Base-by-base conservation (phyloP, 1,140 invertebrate genomes). In the Drosophila ohnishii region DNA sequence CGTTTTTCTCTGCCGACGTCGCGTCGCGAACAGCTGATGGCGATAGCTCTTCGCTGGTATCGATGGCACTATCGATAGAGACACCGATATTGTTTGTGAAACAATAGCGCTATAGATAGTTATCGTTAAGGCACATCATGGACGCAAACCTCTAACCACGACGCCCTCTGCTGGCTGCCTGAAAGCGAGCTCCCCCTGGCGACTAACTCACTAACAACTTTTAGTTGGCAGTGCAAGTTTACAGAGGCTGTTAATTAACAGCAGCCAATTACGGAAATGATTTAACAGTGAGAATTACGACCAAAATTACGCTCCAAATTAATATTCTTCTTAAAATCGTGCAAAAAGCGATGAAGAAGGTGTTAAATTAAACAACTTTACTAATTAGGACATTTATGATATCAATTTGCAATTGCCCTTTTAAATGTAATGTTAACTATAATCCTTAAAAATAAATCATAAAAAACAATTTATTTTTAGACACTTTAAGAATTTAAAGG, bases 1-100 rank as follows among this genome's bases (percentile, higher is more conserved):
- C 32, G 32, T 35, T 35, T 51, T 53, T 22, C 47, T 53, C 50
- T 53, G 50, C 50, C 50, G 50, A 35, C 13, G 50, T 35, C 50
- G 50, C 16, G 50, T 14, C 32, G 4, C 13, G 4, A 35, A 53
- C 50, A 53, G 50, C 30, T 35, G 50, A 22, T 53, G 19, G 30
- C 44, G 44, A 47, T 47, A 9, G 44, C 22, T 7, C 19, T 45
- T 45, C 7, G 3, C 44, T 4, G 22, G 0, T 25, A 47, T 47
- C 44, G 22, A 25, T 47, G 7, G 22, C 22, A 14, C 13, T 25
- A 47, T 47, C 44, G 44, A 47, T 25, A 25, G 22, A 25, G 22
- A 19, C 1, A 47, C 25, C 44, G 22, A 47, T 47, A 47, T 2
- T 4, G 22, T 13, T 47, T 19, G 2, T 14, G 22, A 25, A 47